These are phyloP conservation scores for Monarcha castaneiventris DNA, from an alignment of 2,113 vertebrate genomes.

Conservation along the genomic window DNA sequence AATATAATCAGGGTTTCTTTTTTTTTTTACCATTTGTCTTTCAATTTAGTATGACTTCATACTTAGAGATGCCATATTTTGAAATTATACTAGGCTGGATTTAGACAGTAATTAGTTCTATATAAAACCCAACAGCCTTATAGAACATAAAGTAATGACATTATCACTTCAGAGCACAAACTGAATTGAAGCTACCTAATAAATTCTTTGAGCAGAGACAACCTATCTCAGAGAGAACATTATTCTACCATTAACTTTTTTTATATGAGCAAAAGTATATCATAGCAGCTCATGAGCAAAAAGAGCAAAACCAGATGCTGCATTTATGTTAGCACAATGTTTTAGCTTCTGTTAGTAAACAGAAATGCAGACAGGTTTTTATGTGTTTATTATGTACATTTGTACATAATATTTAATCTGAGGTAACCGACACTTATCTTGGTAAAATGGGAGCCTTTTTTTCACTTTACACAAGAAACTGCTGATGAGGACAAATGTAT, in stretches of 20 bases:
- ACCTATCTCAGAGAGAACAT: neutral
- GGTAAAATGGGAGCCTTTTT: neutral
- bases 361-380: neutral
- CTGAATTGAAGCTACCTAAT: neutral
- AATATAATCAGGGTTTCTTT: neutral
- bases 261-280: neutral
- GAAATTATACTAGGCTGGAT: neutral
- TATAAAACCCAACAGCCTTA: neutral
- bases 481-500: neutral
- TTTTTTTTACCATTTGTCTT: neutral
- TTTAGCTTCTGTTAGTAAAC: neutral
- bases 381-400: neutral
- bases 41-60: neutral
- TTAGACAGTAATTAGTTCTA: neutral
- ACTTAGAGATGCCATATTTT: neutral
- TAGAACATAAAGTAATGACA: neutral
- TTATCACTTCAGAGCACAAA: neutral
- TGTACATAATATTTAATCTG: neutral
- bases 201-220: neutral
- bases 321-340: neutral
- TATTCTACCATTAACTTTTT: neutral
- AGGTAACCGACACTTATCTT: neutral
- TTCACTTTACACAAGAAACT: neutral
- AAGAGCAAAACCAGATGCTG: neutral
- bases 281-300: neutral